These are phyloP conservation scores for Theocolax elegans DNA, from an alignment of 1,140 invertebrate species.

Conservation along the genomic window DNA sequence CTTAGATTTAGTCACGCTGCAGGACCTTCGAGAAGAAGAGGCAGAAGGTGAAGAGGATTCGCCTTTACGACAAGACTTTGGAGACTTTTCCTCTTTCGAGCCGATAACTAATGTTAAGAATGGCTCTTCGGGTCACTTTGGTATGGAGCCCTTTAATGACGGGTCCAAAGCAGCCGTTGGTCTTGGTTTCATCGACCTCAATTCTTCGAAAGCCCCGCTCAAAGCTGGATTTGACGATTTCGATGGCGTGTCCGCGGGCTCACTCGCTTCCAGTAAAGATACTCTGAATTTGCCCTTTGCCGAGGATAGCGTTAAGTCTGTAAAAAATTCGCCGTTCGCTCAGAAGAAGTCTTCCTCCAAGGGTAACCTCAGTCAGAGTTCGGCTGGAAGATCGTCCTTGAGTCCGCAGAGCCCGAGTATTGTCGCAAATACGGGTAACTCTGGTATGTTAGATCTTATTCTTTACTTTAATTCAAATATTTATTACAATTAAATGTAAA, in stretches of 20 bases:
- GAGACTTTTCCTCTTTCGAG: slow-evolving; percentile 60
- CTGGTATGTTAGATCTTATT: slow-evolving; percentile 20
- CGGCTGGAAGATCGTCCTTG: slow-evolving; percentile 46
- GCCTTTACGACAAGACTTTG: slow-evolving; percentile 60
- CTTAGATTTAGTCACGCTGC: slow-evolving; percentile 54
- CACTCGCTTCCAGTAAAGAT: slow-evolving; percentile 60
- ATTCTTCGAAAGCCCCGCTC: slow-evolving; percentile 59
- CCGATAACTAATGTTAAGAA: slow-evolving; percentile 44
- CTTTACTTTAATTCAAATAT: no score
- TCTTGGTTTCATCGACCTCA: slow-evolving; percentile 54
- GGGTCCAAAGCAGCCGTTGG: slow-evolving; percentile 26
- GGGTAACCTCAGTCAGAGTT: slow-evolving; percentile 53
- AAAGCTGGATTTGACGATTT: slow-evolving; percentile 65
- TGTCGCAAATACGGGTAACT: not conserved
- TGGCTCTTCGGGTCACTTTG: slow-evolving; percentile 10
- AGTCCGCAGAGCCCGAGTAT: slow-evolving; percentile 52
- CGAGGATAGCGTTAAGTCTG: slow-evolving; percentile 61
- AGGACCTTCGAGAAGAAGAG: slow-evolving; percentile 59
- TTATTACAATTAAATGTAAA: no score
- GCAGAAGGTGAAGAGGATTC: slow-evolving; percentile 58
- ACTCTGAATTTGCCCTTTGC: slow-evolving; percentile 61
- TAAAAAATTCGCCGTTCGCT: slow-evolving; percentile 59
- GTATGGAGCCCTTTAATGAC: slow-evolving; percentile 34
- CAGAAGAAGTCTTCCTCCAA: slow-evolving; percentile 53
- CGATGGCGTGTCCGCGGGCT: slow-evolving; percentile 58